Evolutionary conservation across 2,113 vertebrate species (phyloP).

Genomic region (Mus spicilegus): DNA sequence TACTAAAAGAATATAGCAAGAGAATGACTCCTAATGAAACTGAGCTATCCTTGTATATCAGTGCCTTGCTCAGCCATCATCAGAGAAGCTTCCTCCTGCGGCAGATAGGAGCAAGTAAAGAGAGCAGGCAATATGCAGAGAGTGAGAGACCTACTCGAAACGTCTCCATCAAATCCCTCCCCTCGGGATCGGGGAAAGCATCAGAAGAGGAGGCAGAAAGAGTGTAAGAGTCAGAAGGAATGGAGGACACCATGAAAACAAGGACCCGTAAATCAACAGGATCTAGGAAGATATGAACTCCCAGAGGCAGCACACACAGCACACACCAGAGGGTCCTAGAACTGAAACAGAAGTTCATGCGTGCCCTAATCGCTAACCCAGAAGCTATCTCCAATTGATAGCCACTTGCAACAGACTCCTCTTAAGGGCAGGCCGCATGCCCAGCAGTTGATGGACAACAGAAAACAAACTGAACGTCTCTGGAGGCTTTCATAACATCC

Average conservation of each 20-base stretch:
- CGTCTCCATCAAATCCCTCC: not conserved
- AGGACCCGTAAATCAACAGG: not conserved
- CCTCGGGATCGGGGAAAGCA: not conserved
- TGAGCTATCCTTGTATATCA: not conserved
- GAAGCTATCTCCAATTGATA: not conserved
- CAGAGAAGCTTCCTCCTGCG: not conserved
- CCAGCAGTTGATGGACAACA: not conserved
- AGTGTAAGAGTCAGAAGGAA: not conserved
- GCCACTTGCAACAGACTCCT: not conserved
- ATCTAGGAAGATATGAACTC: not conserved
- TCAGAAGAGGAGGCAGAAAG: not conserved
- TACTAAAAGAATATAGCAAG: not conserved
- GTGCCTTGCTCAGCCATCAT: not conserved
- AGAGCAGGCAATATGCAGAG: not conserved
- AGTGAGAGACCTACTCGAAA: not conserved
- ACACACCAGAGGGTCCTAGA: not conserved
- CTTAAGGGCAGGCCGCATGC: not conserved
- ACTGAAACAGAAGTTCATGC: not conserved
- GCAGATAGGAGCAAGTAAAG: not conserved
- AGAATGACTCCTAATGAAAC: not conserved
- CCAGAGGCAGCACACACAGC: not conserved
- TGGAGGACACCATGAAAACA: not conserved
- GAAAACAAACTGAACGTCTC: not conserved
- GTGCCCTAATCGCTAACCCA: not conserved
- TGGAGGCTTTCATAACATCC: not conserved